Evolutionary conservation across 2,888 invertebrate species (phyloP), one percentile per base, ranked within the genome.

Genomic region (Cinara cedri): DNA sequence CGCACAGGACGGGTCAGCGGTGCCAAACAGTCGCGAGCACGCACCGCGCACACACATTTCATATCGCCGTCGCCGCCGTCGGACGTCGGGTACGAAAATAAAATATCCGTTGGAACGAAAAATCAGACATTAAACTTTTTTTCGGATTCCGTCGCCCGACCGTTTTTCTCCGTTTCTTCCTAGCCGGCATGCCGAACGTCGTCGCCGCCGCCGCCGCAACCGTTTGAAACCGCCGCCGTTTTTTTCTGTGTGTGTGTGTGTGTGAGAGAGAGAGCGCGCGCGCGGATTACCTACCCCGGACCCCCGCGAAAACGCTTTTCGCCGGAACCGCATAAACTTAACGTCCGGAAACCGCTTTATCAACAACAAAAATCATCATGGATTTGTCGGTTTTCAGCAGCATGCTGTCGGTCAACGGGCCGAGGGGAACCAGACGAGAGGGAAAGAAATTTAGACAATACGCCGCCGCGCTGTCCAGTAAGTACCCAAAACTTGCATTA

Each of bases 331-430:
- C n/a, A n/a, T n/a, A n/a, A n/a, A n/a, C n/a, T n/a, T n/a, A n/a
- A n/a, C n/a, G n/a, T n/a, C n/a, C n/a, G n/a, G n/a, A n/a, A n/a
- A n/a, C n/a, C n/a, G n/a, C n/a, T n/a, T n/a, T n/a, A n/a, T n/a
- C n/a, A n/a, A n/a, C n/a, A n/a, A n/a, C 34, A 34, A 34, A 3
- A 3, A 34, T 34, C 34, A 34, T 70, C 78, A 81, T 82, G 82
- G 82, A 82, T 82, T 74, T 82, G 80, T 82, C 82, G 81, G 82
- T 82, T 82, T 82, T 81, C 82, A 82, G 82, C 51, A 82, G 82
- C 34, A 82, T 82, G 82, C 68, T 82, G 75, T 82, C 82, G 80
- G 82, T 82, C 81, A 81, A 81, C 66, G 81, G 81, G 70, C 81
- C 81, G 81, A 82, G 63, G 80, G 82, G 81, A 46, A 81, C 80